phyloP scores from a whole-genome alignment of 2,888 invertebrate genomes.

The Anoplius nigerrimus region DNA sequence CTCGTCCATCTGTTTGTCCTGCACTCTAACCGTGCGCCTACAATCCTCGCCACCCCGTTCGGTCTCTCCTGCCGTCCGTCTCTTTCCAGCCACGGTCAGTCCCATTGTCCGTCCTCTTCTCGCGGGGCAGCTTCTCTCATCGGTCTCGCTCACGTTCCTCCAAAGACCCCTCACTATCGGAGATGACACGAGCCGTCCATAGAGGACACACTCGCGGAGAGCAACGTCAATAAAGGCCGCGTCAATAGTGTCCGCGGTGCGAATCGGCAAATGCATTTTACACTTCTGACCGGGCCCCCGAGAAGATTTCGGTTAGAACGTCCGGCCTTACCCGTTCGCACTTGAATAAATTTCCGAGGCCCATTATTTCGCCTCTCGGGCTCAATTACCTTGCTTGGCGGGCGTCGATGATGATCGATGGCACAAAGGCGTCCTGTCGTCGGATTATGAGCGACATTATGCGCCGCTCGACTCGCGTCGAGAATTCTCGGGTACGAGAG shows the following conservation, averaged over 20 bases:
- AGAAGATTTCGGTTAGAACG: background rate
- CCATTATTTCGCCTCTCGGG: background rate
- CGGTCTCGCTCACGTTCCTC: constrained; percentile 25
- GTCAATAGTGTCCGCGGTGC: constrained; percentile 53
- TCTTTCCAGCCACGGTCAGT: background rate
- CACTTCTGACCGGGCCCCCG: constrained; percentile 41
- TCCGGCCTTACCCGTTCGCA: background rate
- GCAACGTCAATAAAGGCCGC: constrained; percentile 61
- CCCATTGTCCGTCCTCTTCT: background rate
- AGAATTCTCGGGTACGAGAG: no score
- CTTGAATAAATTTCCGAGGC: background rate
- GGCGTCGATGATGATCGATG: no score
- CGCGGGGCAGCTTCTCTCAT: background rate
- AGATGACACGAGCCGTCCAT: constrained; percentile 50
- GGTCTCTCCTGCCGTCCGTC: constrained; percentile 21
- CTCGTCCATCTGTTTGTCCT: constrained; percentile 52
- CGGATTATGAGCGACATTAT: background rate
- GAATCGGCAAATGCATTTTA: constrained; percentile 54
- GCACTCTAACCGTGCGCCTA: constrained; percentile 53
- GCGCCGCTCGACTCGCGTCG: background rate
- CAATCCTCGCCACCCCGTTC: constrained; percentile 24
- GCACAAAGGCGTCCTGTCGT: no score
- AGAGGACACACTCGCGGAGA: constrained; percentile 54
- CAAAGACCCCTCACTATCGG: constrained; percentile 43
- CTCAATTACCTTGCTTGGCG: no score